phyloP scores from a whole-genome alignment of 2,888 invertebrate species.

The Cyaniris semiargus region DNA sequence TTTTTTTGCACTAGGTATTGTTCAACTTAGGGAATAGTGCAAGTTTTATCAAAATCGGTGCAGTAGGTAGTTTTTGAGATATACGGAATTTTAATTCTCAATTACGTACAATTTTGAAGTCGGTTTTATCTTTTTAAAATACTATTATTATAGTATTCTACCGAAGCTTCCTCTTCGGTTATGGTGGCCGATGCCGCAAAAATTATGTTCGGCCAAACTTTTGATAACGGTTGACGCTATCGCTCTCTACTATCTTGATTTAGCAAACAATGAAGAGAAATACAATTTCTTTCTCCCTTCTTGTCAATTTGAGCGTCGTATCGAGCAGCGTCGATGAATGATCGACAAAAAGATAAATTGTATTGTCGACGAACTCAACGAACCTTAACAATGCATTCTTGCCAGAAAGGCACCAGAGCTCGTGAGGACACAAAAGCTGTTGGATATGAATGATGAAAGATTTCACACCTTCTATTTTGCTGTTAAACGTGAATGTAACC shows the following conservation, averaged over 20 bases:
- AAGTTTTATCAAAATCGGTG: too few relatives aligned
- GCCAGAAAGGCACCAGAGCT: not conserved
- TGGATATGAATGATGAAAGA: not conserved
- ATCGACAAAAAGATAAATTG: not conserved
- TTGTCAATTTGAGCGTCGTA: not conserved
- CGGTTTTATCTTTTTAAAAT: too few relatives aligned
- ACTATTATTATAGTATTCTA: not conserved
- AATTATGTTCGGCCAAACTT: not conserved
- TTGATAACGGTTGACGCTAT: not conserved
- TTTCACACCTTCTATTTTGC: not conserved
- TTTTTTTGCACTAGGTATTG: too few relatives aligned
- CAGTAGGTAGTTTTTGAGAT: too few relatives aligned
- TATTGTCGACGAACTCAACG: not conserved
- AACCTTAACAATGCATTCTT: not conserved
- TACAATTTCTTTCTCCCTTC: not conserved
- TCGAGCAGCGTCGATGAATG: not conserved
- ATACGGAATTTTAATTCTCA: too few relatives aligned
- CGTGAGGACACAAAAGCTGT: not conserved
- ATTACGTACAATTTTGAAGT: too few relatives aligned
- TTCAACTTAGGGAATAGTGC: too few relatives aligned
- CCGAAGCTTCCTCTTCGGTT: not conserved
- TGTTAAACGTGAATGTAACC: not conserved
- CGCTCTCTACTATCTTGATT: not conserved
- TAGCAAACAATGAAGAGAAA: not conserved
- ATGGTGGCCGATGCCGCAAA: slow-evolving; percentile 1